Evolutionary conservation across 2,888 invertebrate species (phyloP).

Genomic region (Eueremaeus valkanovi): DNA sequence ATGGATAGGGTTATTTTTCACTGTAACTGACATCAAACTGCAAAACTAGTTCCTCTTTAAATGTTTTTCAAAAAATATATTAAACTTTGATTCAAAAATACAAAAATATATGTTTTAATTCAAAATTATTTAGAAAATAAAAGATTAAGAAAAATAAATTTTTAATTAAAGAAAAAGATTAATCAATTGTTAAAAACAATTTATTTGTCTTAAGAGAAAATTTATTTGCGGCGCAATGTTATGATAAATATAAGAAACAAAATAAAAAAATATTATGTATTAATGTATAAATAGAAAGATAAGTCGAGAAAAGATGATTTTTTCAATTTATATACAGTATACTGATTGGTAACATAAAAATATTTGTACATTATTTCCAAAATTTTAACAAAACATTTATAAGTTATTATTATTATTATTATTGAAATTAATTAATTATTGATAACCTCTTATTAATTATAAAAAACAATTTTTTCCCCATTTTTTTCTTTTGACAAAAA

Average conservation of each 20-base stretch:
- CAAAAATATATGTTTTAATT: background rate
- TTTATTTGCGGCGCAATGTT: slow-evolving; percentile 37
- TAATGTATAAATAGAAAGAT: slow-evolving; percentile 15
- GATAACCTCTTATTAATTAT: slow-evolving; percentile 22
- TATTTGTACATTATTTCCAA: slow-evolving; percentile 30
- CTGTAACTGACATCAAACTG: slow-evolving; percentile 33
- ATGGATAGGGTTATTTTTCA: background rate
- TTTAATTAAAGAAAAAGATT: slow-evolving; percentile 13
- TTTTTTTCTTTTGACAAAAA: background rate
- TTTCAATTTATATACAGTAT: background rate
- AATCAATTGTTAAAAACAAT: slow-evolving; percentile 33
- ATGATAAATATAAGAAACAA: too few species aligned
- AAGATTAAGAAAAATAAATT: slow-evolving; percentile 3
- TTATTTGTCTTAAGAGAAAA: background rate
- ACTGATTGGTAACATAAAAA: background rate
- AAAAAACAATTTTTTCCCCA: background rate
- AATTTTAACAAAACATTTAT: slow-evolving; percentile 23
- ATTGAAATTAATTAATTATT: slow-evolving; percentile 32
- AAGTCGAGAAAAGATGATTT: background rate
- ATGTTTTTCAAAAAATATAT: slow-evolving; percentile 29
- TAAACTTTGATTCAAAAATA: background rate
- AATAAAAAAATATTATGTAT: background rate
- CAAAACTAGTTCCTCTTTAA: slow-evolving; percentile 33
- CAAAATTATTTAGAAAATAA: too few species aligned
- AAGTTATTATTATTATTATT: slow-evolving; percentile 36